Base-by-base conservation (phyloP, 2,888 invertebrate genomes). In the Drosophila barbarae region DNA sequence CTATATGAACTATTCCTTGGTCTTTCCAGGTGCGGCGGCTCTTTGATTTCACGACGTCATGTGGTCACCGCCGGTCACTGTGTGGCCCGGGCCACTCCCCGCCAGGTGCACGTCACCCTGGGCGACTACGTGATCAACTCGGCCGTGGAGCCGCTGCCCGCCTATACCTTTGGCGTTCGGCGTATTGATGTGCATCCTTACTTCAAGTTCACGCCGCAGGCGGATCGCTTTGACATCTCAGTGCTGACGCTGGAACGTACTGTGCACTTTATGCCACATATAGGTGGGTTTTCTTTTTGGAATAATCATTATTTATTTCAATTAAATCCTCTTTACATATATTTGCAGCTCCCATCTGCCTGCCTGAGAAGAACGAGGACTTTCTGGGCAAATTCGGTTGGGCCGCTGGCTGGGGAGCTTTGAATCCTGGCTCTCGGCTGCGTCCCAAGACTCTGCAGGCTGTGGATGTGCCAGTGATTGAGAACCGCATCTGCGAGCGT, bases 61-160 rank as follows among this genome's bases (percentile, higher is more conserved):
- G 97, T 98, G 10, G 96, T 97, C 57, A 97, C 97, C 3, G 97
- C 97, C 5, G 97, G 97, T 0, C 97, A 97, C 89, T 98, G 97
- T 88, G 97, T 97, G 28, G 97, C 97, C 52, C 93, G 96, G 79
- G 96, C 96, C 47, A 94, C 95, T 67, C 96, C 97, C 0, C 92
- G 95, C 55, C 96, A 97, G 90, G 96, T 97, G 9, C 95, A 96
- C 79, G 97, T 97, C 54, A 97, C 97, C 0, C 76, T 90, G 44
- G 90, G 97, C 2, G 97, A 97, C 89, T 97, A 97, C 90, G 96
- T 97, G 79, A 96, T 97, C 86, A 97, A 97, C 90, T 96, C 96
- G 0, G 96, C 97, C 0, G 94, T 95, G 5, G 97, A 97, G 87
- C 95, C 96, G 0, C 90, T 97, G 58, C 96, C 96, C 0, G 96